Evolutionary conservation across 1,140 invertebrate genomes (phyloP).

Genomic region (Drosophila bocqueti): DNA sequence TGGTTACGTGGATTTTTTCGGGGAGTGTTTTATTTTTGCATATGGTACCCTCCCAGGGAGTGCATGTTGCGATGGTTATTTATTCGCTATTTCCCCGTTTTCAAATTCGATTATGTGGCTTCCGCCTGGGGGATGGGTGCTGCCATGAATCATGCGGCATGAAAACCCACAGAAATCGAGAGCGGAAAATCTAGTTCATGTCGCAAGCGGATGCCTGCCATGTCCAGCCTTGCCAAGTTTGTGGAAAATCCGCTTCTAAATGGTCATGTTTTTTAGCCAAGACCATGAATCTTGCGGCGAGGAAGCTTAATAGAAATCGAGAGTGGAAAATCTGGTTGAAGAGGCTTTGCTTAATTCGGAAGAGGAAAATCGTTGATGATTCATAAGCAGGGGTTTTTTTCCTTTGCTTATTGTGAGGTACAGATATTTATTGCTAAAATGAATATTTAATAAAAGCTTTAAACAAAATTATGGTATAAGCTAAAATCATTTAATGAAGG

Average conservation of each 20-base stretch:
- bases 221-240: conserved; percentile 5
- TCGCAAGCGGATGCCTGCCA: not conserved
- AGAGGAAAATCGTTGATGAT: conserved; percentile 2
- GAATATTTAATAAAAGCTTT: not conserved
- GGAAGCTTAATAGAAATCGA: conserved; percentile 8
- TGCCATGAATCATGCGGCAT: conserved; percentile 33
- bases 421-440: not conserved
- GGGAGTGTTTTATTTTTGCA: conserved; percentile 46
- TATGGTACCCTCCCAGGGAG: conserved; percentile 21
- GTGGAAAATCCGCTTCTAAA: conserved; percentile 8
- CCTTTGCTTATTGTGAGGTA: not conserved
- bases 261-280: conserved; percentile 16
- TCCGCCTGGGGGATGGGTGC: conserved; percentile 31
- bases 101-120: conserved; percentile 24
- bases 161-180: conserved; percentile 39
- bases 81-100: conserved; percentile 34
- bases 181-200: conserved; percentile 41
- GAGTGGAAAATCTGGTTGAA: conserved; percentile 10
- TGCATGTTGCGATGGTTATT: conserved; percentile 42
- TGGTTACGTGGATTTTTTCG: conserved; percentile 23
- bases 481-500: not conserved
- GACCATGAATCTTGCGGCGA: conserved; percentile 15
- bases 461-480: not conserved
- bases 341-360: not conserved
- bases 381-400: not conserved